Evolutionary conservation across 64 coral and sea anemone genomes (phyloP).

Genomic region (Exaiptasia diaphana): DNA sequence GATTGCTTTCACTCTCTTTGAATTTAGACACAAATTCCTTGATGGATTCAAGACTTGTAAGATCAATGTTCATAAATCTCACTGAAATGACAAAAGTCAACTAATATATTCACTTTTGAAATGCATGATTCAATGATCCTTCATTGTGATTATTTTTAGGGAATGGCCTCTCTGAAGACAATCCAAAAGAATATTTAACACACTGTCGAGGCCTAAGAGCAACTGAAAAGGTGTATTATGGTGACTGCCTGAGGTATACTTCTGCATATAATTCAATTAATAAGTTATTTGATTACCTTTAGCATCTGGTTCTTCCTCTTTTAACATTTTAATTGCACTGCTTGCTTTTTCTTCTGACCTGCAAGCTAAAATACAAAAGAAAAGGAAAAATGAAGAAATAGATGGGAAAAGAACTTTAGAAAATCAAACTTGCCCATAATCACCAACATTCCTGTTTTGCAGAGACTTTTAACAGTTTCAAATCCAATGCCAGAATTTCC

Average conservation of each 20-base stretch:
- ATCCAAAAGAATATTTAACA: too few species aligned
- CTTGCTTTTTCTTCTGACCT: slow-evolving; percentile 66
- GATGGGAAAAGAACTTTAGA: neutral
- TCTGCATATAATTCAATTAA: too few species aligned
- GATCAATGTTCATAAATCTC: slow-evolving; percentile 78
- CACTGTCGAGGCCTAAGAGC: too few species aligned
- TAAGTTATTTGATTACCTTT: too few species aligned
- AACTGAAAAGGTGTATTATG: too few species aligned
- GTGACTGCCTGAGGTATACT: too few species aligned
- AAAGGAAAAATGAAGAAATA: neutral
- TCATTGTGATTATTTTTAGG: neutral
- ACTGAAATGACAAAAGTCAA: slow-evolving; percentile 48
- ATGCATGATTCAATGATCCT: neutral
- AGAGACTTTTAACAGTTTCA: slow-evolving; percentile 72
- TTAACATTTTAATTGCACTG: slow-evolving; percentile 51
- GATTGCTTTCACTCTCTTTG: slow-evolving; percentile 32
- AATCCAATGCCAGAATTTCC: slow-evolving; percentile 79
- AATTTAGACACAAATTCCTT: slow-evolving; percentile 73
- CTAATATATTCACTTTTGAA: neutral
- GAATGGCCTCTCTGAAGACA: neutral
- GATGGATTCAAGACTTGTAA: slow-evolving; percentile 72
- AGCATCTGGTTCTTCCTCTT: slow-evolving; percentile 66
- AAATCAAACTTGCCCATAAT: slow-evolving; percentile 70
- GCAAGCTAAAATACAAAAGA: slow-evolving; percentile 49
- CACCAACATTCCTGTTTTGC: slow-evolving; percentile 59